A percentile compares a stretch with the other conserved stretches of the same genome.
phyloP scores from a whole-genome alignment of 2,888 invertebrate genomes.

The Chironomus tentans region DNA sequence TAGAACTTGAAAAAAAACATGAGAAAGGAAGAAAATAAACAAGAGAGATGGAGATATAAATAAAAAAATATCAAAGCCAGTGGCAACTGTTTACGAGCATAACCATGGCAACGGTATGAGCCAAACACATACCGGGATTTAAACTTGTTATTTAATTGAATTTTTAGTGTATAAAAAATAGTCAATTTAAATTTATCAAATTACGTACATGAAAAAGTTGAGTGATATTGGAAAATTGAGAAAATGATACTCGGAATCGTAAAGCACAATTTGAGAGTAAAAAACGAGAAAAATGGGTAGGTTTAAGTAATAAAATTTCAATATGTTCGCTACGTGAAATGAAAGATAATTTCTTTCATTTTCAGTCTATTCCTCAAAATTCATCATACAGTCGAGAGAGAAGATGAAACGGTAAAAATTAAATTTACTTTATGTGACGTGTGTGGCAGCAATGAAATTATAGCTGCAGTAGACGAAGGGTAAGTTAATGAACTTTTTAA shows the following conservation, averaged over 20 bases:
- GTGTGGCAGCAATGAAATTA: neutral
- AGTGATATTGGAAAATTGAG: neutral
- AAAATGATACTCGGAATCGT: neutral
- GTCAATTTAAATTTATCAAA: neutral
- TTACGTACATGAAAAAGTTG: neutral
- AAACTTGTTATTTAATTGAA: neutral
- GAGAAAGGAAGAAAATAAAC: too few relatives aligned
- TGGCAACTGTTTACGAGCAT: neutral
- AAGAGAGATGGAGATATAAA: too few relatives aligned
- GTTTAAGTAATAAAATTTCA: neutral
- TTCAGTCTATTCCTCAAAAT: conserved; percentile 10
- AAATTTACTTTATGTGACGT: neutral
- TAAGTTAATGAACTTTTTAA: neutral
- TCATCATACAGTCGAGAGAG: conserved; percentile 7
- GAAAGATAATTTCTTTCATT: too few relatives aligned
- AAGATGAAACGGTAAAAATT: neutral
- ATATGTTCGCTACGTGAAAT: neutral
- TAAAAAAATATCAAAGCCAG: too few relatives aligned
- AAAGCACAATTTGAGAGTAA: conserved; percentile 3
- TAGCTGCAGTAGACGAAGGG: conserved; percentile 5
- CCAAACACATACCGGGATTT: neutral
- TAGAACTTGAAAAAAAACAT: too few relatives aligned
- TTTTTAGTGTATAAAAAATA: too few relatives aligned
- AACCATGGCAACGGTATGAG: neutral
- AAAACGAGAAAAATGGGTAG: conserved; percentile 7